Evolutionary conservation across 1,140 invertebrate species (phyloP).

Genomic region (Ruditapes philippinarum): DNA sequence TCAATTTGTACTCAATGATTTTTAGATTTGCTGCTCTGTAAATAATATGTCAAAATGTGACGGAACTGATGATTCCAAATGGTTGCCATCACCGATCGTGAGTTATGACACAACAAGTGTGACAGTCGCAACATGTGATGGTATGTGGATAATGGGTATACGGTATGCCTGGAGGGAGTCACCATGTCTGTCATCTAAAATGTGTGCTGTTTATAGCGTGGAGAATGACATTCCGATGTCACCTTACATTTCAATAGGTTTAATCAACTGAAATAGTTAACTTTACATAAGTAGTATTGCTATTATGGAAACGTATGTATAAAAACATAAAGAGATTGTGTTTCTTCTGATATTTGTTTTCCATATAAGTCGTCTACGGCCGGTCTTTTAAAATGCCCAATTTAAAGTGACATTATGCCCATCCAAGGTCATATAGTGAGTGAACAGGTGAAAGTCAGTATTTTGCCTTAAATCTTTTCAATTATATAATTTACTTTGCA

Average conservation of each 20-base stretch:
- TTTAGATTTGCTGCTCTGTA: slow-evolving; percentile 75
- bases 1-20: neutral
- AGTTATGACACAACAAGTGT: slow-evolving; percentile 64
- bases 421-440: too few relatives aligned
- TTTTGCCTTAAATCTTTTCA: too few relatives aligned
- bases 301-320: too few relatives aligned
- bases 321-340: too few relatives aligned
- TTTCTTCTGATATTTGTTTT: too few relatives aligned
- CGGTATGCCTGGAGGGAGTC: slow-evolving; percentile 82
- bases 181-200: slow-evolving; percentile 74
- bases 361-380: too few relatives aligned
- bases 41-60: slow-evolving; percentile 66
- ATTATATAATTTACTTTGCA: too few relatives aligned
- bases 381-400: too few relatives aligned
- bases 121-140: slow-evolving; percentile 64
- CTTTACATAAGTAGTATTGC: too few relatives aligned
- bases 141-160: slow-evolving; percentile 68
- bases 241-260: slow-evolving; percentile 55
- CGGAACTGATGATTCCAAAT: slow-evolving; percentile 55
- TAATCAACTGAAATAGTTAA: slow-evolving; percentile 4
- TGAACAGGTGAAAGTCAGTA: too few relatives aligned
- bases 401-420: too few relatives aligned
- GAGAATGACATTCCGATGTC: slow-evolving; percentile 74
- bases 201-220: slow-evolving; percentile 77
- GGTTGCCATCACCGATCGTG: slow-evolving; percentile 75